Conservation (phyloP, 2,113 vertebrate genomes). For the Rhipidura dahli region DNA sequence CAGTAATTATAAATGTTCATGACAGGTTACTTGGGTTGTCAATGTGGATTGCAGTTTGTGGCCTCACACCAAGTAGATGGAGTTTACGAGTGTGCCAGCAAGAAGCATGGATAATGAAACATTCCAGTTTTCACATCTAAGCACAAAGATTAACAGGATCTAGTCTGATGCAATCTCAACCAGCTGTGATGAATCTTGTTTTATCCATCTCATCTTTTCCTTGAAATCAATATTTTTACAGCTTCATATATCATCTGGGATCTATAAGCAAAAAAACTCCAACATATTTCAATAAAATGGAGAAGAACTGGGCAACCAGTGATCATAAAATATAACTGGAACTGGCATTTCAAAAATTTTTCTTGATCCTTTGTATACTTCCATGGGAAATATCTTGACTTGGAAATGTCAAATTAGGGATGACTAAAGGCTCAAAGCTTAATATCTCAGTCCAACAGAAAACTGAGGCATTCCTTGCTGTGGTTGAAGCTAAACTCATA, state of each 20-base stretch:
- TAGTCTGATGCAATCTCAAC: background rate
- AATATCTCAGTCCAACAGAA: background rate
- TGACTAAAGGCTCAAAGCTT: background rate
- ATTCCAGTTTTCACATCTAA: background rate
- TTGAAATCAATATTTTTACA: background rate
- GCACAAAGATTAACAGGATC: background rate
- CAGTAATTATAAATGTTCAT: background rate
- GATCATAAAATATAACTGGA: background rate
- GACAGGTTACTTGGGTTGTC: background rate
- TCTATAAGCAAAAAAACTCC: background rate
- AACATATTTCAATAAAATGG: background rate
- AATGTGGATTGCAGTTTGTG: background rate
- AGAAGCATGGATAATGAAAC: background rate
- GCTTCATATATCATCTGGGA: background rate
- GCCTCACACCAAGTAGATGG: background rate
- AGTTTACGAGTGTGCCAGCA: background rate
- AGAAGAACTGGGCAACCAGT: background rate
- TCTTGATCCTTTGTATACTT: background rate
- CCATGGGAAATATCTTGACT: background rate
- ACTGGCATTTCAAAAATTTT: background rate
- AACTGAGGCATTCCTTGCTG: background rate
- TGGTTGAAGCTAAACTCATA: background rate
- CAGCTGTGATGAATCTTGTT: background rate
- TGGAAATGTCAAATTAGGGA: background rate
- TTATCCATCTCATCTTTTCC: background rate